phyloP scores from a whole-genome alignment of 2,888 invertebrate genomes.

The Caradrina clavipalpis region DNA sequence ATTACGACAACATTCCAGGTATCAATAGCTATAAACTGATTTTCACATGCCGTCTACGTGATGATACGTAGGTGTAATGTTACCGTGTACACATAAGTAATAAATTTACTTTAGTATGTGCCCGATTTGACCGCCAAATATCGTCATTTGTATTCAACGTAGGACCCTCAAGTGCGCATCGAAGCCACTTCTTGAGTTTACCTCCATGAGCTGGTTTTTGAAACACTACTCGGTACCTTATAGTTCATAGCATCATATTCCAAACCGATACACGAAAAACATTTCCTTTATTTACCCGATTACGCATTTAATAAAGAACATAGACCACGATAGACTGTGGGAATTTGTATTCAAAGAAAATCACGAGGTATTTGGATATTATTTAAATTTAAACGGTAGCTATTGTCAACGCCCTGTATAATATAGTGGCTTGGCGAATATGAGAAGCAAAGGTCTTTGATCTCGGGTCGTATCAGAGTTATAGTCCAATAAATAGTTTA shows the following conservation, averaged over 20 bases:
- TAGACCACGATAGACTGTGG: conserved; percentile 6
- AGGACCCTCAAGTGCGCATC: conserved; percentile 69
- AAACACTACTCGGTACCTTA: conserved; percentile 29
- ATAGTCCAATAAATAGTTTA: conserved; percentile 53
- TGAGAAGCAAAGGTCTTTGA: conserved; percentile 43
- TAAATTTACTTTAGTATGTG: conserved; percentile 80
- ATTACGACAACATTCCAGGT: conserved; percentile 81
- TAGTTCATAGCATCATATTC: conserved; percentile 37
- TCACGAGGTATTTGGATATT: background rate
- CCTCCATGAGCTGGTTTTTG: conserved; percentile 63
- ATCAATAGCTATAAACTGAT: conserved; percentile 80
- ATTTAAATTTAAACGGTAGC: conserved; percentile 14
- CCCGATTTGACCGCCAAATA: conserved; percentile 83
- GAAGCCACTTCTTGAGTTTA: conserved; percentile 72
- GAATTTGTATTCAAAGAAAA: conserved; percentile 8
- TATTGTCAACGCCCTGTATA: conserved; percentile 6
- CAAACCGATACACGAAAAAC: background rate
- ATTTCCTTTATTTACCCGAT: conserved; percentile 1
- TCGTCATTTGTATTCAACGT: conserved; percentile 83
- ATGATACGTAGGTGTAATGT: conserved; percentile 74
- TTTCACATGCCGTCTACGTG: conserved; percentile 84
- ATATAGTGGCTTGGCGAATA: conserved; percentile 15
- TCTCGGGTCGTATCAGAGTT: conserved; percentile 28
- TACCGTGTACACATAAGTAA: conserved; percentile 71
- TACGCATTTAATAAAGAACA: conserved; percentile 3